phyloP scores from a whole-genome alignment of 2,113 vertebrate species.

The Corythaixoides concolor region DNA sequence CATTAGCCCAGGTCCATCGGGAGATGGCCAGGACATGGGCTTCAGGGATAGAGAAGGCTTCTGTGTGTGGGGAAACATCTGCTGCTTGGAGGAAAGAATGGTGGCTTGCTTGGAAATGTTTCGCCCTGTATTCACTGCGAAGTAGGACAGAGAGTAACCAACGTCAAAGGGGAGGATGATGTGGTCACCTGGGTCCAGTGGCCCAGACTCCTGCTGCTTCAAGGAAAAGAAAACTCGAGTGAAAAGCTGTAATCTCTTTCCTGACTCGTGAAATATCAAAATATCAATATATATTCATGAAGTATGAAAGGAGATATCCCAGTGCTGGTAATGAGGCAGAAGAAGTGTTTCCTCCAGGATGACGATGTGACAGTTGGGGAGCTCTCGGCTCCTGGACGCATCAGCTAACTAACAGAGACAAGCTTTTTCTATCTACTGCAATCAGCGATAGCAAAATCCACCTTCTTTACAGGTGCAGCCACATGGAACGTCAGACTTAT shows the following conservation, averaged over 20 bases:
- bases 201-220: not conserved
- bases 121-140: not conserved
- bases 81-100: not conserved
- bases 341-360: not conserved
- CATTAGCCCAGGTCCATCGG: not conserved
- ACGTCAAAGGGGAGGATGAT: not conserved
- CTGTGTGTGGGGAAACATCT: not conserved
- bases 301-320: not conserved
- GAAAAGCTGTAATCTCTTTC: not conserved
- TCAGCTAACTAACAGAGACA: not conserved
- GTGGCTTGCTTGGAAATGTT: not conserved
- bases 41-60: not conserved
- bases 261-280: not conserved
- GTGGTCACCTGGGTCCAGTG: not conserved
- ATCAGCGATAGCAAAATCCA: not conserved
- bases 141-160: not conserved
- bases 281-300: not conserved
- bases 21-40: not conserved
- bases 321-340: not conserved
- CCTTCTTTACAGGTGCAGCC: not conserved
- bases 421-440: not conserved
- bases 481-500: not conserved
- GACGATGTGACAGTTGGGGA: not conserved
- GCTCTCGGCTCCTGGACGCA: not conserved
- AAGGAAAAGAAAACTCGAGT: not conserved